Evolutionary conservation across 1,140 invertebrate species (phyloP).

Genomic region (Goniozus legneri): DNA sequence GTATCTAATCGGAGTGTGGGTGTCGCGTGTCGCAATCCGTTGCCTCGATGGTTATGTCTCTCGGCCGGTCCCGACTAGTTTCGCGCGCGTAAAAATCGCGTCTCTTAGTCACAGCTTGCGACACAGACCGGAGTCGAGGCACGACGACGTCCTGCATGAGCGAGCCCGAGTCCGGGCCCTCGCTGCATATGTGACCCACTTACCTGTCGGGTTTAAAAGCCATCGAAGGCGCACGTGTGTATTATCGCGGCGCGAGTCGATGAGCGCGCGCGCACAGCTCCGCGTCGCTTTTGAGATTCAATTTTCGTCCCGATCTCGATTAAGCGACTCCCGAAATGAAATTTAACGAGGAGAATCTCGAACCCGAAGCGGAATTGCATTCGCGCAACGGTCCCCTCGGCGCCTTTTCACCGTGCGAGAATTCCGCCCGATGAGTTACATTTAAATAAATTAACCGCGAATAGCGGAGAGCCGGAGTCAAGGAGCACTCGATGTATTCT

Average conservation of each 20-base stretch:
- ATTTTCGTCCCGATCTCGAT: too few species aligned
- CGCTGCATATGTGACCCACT: slow-evolving; percentile 38
- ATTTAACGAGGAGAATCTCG: too few species aligned
- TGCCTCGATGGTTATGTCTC: slow-evolving; percentile 39
- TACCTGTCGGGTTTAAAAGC: slow-evolving; percentile 16
- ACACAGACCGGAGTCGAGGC: slow-evolving; percentile 29
- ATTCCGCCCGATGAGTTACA: too few species aligned
- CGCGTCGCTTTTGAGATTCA: too few species aligned
- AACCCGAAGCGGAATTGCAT: too few species aligned
- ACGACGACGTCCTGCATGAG: slow-evolving; percentile 37
- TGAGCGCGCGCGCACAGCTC: too few species aligned
- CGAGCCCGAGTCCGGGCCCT: slow-evolving; percentile 30
- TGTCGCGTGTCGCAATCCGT: slow-evolving; percentile 41
- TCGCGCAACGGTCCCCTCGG: too few species aligned
- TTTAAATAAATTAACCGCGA: slow-evolving; percentile 7
- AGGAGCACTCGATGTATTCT: not conserved
- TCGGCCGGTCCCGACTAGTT: slow-evolving; percentile 41
- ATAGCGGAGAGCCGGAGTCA: too few species aligned
- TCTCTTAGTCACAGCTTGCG: slow-evolving; percentile 45
- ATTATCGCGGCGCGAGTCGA: too few species aligned
- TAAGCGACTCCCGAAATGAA: too few species aligned
- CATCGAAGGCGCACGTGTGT: too few species aligned
- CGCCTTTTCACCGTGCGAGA: too few species aligned
- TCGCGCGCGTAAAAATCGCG: slow-evolving; percentile 42
- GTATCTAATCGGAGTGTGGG: slow-evolving; percentile 43